Conservation (phyloP, 2,113 vertebrate genomes). For the Lucifuga dentata region DNA sequence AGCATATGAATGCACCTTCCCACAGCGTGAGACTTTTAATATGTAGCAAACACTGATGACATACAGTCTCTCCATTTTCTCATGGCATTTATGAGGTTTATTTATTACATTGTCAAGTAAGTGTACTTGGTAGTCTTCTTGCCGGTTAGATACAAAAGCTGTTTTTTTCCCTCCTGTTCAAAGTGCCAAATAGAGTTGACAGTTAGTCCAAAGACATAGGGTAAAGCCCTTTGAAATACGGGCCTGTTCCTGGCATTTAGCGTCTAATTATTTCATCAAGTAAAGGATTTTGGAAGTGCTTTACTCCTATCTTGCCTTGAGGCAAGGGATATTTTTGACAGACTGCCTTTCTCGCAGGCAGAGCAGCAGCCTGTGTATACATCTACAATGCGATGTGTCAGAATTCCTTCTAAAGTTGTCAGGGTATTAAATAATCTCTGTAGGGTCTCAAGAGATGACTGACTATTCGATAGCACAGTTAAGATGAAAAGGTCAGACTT, state of each 20-base stretch:
- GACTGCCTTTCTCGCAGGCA: conserved; percentile 4
- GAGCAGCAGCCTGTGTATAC: conserved; percentile 11
- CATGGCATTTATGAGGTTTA: too few species aligned
- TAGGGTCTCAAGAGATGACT: not conserved
- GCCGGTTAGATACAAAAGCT: too few species aligned
- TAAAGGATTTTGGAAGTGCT: conserved; percentile 11
- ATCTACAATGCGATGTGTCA: not conserved
- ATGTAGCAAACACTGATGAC: too few species aligned
- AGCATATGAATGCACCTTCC: too few species aligned
- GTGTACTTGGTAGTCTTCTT: too few species aligned
- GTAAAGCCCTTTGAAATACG: conserved; percentile 14
- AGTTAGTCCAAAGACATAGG: not conserved
- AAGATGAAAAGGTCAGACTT: not conserved
- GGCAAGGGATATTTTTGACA: conserved; percentile 15
- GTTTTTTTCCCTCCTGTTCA: not conserved
- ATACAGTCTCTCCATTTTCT: too few species aligned
- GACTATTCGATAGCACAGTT: conserved; percentile 2
- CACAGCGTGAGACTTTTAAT: too few species aligned
- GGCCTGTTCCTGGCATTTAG: conserved; percentile 6
- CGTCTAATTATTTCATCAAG: conserved; percentile 15
- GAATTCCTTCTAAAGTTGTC: not conserved
- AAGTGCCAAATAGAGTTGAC: not conserved
- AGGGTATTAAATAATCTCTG: not conserved
- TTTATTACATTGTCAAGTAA: too few species aligned
- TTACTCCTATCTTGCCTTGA: conserved; percentile 36